These are phyloP conservation scores for Tillus elongatus DNA, from an alignment of 2,888 invertebrate genomes.

Conservation along the genomic window DNA sequence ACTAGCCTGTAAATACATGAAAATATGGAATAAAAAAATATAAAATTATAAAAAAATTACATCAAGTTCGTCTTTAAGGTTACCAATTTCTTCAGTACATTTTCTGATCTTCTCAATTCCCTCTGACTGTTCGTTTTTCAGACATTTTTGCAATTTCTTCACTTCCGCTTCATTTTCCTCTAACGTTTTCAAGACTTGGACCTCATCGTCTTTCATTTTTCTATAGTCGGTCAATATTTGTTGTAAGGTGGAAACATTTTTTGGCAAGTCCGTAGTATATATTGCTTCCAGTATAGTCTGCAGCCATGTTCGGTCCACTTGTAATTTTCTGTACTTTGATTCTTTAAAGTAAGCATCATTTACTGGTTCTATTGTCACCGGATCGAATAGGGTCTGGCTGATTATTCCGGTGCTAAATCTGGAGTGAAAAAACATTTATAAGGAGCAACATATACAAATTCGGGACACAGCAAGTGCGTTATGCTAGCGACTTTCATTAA, in stretches of 20 bases:
- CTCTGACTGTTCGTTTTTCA: slow-evolving; percentile 22
- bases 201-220: slow-evolving; percentile 14
- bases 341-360: background rate
- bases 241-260: slow-evolving; percentile 17
- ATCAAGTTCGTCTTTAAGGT: slow-evolving; percentile 31
- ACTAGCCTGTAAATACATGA: too few relatives aligned
- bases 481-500: too few relatives aligned
- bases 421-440: too few relatives aligned
- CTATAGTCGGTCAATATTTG: slow-evolving; percentile 19
- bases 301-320: slow-evolving; percentile 21
- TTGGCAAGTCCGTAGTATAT: slow-evolving; percentile 9
- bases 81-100: slow-evolving; percentile 25
- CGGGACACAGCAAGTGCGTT: too few relatives aligned
- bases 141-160: slow-evolving; percentile 18
- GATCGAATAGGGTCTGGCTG: background rate
- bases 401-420: too few relatives aligned
- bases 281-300: slow-evolving; percentile 19
- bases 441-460: too few relatives aligned
- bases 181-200: slow-evolving; percentile 14
- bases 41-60: too few relatives aligned
- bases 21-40: too few relatives aligned
- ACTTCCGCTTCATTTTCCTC: slow-evolving; percentile 17
- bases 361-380: slow-evolving; percentile 17
- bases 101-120: slow-evolving; percentile 21
- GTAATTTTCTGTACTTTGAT: slow-evolving; percentile 22